Evolutionary conservation across 2,888 invertebrate species (phyloP).

Genomic region (Fabriciana adippe): DNA sequence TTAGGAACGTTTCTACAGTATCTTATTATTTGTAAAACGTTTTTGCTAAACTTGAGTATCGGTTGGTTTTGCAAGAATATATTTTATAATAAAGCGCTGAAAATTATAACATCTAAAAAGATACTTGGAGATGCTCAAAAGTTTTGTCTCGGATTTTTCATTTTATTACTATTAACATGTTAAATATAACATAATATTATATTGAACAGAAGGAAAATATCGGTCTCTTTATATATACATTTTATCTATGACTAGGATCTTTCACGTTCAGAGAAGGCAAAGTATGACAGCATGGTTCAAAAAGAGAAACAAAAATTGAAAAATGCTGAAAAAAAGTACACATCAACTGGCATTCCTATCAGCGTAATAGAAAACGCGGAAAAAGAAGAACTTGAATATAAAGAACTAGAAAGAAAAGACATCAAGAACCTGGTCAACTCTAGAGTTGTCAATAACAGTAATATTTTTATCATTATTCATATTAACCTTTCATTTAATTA

Average conservation of each 20-base stretch:
- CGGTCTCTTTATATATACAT: neutral
- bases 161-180: too few species aligned
- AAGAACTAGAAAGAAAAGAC: slow-evolving; percentile 55
- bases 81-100: too few species aligned
- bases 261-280: slow-evolving; percentile 47
- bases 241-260: slow-evolving; percentile 47
- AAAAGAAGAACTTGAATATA: slow-evolving; percentile 49
- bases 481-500: too few species aligned
- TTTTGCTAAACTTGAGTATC: too few species aligned
- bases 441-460: slow-evolving; percentile 56
- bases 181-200: too few species aligned
- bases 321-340: slow-evolving; percentile 53
- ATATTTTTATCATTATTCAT: slow-evolving; percentile 24
- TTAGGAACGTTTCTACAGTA: too few species aligned
- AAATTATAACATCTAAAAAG: too few species aligned
- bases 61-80: too few species aligned
- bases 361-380: slow-evolving; percentile 54
- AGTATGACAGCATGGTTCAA: slow-evolving; percentile 60
- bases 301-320: slow-evolving; percentile 51
- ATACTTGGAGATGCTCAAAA: too few species aligned
- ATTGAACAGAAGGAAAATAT: neutral
- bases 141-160: too few species aligned
- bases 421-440: slow-evolving; percentile 60
- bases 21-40: too few species aligned
- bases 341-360: slow-evolving; percentile 57